phyloP scores from a whole-genome alignment of 2,888 invertebrate genomes.

The Ariolimax columbianus region DNA sequence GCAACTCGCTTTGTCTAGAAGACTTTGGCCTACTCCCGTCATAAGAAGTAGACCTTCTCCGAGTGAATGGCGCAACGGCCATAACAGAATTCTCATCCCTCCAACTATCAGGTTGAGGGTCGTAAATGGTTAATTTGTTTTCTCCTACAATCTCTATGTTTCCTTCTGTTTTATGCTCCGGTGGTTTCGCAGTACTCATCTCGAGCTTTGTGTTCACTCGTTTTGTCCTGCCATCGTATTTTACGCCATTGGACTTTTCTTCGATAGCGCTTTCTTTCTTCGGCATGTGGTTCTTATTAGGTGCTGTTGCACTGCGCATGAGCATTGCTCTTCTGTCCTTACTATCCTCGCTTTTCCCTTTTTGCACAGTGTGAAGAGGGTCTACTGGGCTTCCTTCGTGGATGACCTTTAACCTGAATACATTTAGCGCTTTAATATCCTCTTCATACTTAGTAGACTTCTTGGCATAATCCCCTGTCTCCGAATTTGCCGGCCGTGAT shows the following conservation, averaged over 20 bases:
- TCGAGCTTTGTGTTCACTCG: background rate
- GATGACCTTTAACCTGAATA: slow-evolving; percentile 17
- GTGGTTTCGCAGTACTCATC: background rate
- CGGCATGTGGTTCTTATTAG: slow-evolving; percentile 3
- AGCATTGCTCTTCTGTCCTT: slow-evolving; percentile 9
- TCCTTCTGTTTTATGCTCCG: slow-evolving; percentile 8
- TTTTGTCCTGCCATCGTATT: background rate
- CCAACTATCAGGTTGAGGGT: background rate
- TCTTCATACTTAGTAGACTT: background rate
- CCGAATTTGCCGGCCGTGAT: background rate
- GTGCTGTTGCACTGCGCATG: slow-evolving; percentile 40
- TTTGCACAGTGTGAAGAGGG: slow-evolving; percentile 13
- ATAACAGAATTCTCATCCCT: background rate
- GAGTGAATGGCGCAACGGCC: background rate
- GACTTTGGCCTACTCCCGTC: background rate
- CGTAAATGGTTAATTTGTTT: background rate
- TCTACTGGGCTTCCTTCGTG: slow-evolving; percentile 45
- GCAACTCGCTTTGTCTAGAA: background rate
- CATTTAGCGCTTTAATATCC: slow-evolving; percentile 4
- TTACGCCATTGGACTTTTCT: background rate
- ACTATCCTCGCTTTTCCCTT: background rate
- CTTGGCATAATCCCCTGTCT: background rate
- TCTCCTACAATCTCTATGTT: background rate
- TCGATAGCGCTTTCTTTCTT: background rate
- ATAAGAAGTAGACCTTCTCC: slow-evolving; percentile 18